A percentile compares a stretch with the other conserved stretches of the same genome.
These are phyloP conservation scores for Panthera leo DNA, from an alignment of 2,113 vertebrate genomes.

Conservation along the genomic window DNA sequence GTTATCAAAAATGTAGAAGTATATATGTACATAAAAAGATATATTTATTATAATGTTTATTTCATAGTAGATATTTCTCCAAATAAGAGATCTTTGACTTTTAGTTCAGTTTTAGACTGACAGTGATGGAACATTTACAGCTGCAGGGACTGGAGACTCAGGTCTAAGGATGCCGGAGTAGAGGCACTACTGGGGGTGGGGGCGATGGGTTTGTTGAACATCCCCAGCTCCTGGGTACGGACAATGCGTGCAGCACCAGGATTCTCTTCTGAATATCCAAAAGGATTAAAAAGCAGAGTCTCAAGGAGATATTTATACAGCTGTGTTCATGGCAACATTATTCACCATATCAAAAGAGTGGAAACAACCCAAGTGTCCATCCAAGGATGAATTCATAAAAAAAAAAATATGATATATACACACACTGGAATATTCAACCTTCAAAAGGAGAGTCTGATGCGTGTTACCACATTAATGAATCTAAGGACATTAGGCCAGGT, in stretches of 20 bases:
- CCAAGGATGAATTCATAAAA: not conserved
- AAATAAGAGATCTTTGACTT: not conserved
- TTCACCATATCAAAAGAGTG: not conserved
- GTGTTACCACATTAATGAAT: not conserved
- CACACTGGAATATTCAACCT: not conserved
- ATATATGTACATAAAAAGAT: not conserved
- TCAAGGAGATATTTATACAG: not conserved
- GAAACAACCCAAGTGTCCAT: not conserved
- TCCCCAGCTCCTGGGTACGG: slow-evolving; percentile 80
- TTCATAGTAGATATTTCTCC: not conserved
- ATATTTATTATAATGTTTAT: not conserved
- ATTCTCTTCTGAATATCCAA: not conserved
- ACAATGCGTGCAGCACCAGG: not conserved
- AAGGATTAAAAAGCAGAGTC: not conserved
- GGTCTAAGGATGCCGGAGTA: not conserved
- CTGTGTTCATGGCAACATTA: too few species aligned
- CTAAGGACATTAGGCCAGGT: not conserved
- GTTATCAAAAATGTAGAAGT: not conserved
- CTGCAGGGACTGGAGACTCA: not conserved
- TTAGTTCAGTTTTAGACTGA: not conserved
- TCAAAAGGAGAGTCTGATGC: not conserved
- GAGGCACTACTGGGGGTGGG: slow-evolving; percentile 91
- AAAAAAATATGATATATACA: not conserved
- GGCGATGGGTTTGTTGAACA: slow-evolving; percentile 93
- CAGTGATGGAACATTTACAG: not conserved